These are phyloP conservation scores for Atta colombica DNA, from an alignment of 1,140 invertebrate genomes.

Conservation along the genomic window DNA sequence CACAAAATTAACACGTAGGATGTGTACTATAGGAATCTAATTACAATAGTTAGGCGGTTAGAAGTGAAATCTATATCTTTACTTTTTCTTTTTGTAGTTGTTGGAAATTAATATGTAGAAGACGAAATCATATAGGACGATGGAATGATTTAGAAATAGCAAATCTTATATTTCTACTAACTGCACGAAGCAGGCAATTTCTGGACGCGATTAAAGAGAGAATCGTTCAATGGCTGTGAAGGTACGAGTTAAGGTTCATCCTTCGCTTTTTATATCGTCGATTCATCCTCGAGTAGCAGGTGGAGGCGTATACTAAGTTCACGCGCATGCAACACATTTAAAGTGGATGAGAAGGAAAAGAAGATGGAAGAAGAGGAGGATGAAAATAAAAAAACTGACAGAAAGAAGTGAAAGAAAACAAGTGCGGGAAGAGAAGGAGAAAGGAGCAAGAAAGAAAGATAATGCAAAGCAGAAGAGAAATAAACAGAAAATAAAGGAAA, in stretches of 20 bases:
- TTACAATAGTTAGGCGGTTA: not conserved
- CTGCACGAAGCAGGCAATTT: conserved; percentile 51
- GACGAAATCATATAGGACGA: not conserved
- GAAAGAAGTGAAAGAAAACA: conserved; percentile 30
- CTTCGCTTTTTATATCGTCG: conserved; percentile 77
- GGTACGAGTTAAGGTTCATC: conserved; percentile 78
- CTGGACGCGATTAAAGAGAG: conserved; percentile 34
- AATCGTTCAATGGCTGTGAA: conserved; percentile 77
- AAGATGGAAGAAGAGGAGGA: conserved; percentile 12
- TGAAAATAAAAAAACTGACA: not conserved
- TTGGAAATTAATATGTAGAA: conserved; percentile 26
- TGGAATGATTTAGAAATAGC: conserved; percentile 1
- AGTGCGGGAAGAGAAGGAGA: not conserved
- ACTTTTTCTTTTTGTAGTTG: not conserved
- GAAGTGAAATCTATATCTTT: conserved; percentile 1
- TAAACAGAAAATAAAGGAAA: conserved; percentile 5
- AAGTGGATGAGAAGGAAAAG: conserved; percentile 10
- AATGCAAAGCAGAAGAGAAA: conserved; percentile 19
- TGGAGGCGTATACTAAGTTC: conserved; percentile 79
- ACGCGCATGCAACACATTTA: conserved; percentile 50
- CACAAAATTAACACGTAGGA: not conserved
- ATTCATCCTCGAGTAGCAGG: conserved; percentile 78
- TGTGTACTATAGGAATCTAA: not conserved
- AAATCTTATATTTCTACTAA: conserved; percentile 21
- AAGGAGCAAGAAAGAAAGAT: conserved; percentile 5